These are phyloP conservation scores for Ardeotis arabs DNA, from an alignment of 2,113 vertebrate species.

Conservation along the genomic window DNA sequence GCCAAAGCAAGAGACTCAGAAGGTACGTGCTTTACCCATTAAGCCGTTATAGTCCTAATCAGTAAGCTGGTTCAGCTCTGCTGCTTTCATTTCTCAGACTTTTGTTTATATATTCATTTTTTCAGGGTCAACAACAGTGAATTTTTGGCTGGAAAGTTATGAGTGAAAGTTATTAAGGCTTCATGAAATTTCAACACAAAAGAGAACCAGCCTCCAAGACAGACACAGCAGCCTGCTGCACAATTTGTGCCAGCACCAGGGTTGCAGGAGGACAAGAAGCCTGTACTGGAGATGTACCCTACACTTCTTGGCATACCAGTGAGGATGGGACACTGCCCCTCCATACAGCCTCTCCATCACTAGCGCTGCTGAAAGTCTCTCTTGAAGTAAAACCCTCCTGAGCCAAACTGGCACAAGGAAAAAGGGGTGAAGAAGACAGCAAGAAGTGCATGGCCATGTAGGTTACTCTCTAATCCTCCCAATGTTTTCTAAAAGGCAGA, in stretches of 20 bases:
- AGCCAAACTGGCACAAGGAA: neutral
- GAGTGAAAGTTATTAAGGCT: neutral
- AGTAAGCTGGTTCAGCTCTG: neutral
- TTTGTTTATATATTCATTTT: constrained; percentile 1
- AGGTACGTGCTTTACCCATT: neutral
- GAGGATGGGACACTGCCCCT: neutral
- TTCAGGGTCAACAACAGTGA: neutral
- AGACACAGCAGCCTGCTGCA: neutral
- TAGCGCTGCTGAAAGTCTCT: neutral
- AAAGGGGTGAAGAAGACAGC: neutral
- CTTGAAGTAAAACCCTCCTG: neutral
- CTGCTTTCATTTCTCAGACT: neutral
- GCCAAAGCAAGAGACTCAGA: neutral
- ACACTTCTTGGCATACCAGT: neutral
- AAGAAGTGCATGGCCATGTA: neutral
- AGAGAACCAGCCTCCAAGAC: neutral
- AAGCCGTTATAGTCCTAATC: neutral
- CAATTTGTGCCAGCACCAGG: neutral
- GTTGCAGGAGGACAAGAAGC: neutral
- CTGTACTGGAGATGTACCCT: accelerated
- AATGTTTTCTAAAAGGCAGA: neutral
- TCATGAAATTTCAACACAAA: constrained; percentile 14
- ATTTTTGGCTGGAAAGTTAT: neutral
- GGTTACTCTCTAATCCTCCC: neutral
- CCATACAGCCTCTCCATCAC: neutral